Evolutionary conservation across 2,888 invertebrate genomes (phyloP).

Genomic region (Tortricodes alternella): DNA sequence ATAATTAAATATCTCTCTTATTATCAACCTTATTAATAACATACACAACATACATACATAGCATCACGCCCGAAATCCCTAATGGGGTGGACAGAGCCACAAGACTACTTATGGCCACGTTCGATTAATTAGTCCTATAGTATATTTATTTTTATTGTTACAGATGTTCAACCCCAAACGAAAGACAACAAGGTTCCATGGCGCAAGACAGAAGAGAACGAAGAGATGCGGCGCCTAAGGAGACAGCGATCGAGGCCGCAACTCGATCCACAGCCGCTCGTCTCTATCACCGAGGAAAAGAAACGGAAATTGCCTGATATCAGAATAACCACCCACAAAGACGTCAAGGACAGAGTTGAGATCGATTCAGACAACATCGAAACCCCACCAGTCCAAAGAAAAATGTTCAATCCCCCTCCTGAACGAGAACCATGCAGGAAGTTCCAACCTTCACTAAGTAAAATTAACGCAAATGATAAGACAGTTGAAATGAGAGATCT

Average conservation of each 20-base stretch:
- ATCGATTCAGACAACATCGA: slow-evolving; percentile 96
- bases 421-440: slow-evolving; percentile 84
- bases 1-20: too few species aligned
- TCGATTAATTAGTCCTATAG: too few species aligned
- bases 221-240: slow-evolving; percentile 83
- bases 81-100: too few species aligned
- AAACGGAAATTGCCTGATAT: slow-evolving; percentile 80
- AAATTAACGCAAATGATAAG: slow-evolving; percentile 52
- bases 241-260: slow-evolving; percentile 82
- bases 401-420: slow-evolving; percentile 85
- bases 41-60: too few species aligned
- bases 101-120: too few species aligned
- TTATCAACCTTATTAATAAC: too few species aligned
- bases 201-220: slow-evolving; percentile 88
- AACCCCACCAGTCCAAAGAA: slow-evolving; percentile 92
- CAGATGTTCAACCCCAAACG: slow-evolving; percentile 87
- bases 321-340: slow-evolving; percentile 57
- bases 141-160: slow-evolving; percentile 29
- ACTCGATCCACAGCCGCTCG: slow-evolving; percentile 69
- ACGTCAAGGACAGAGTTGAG: slow-evolving; percentile 85
- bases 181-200: slow-evolving; percentile 91
- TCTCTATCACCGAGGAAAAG: slow-evolving; percentile 85
- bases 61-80: too few species aligned
- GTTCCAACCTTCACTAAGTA: slow-evolving; percentile 65
- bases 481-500: slow-evolving; percentile 70